Evolutionary conservation across 2,113 vertebrate genomes (phyloP), one percentile per base, ranked within the genome.

Genomic region (Festucalex cinctus): DNA sequence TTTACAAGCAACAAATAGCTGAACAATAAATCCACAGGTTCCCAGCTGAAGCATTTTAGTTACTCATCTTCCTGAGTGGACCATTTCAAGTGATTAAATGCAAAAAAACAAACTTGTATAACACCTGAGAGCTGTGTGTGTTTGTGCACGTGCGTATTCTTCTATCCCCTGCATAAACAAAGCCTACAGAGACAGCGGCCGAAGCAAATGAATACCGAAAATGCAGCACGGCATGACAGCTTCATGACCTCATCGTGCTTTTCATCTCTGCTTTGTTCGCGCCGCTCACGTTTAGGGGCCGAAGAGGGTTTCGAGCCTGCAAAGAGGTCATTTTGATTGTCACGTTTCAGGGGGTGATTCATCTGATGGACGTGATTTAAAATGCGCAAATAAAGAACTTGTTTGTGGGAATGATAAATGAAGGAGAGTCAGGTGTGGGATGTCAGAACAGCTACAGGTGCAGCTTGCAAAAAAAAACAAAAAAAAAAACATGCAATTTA

Each of bases 161-260:
- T 72, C 51, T 26, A 32, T 66, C 19, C 19, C 22, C 48, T 19
- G 44, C 44, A 74, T 67, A 63, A 60, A 75, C 70, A 87, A 82
- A 75, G 57, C 57, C 32, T 10, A 36, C 0, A 72, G 66, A 73
- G 35, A 65, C 16, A 26, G 20, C 71, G 56, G 69, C 74, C 60
- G 49, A 75, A 66, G 70, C 73, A 63, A 71, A 79, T 20, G 49
- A 74, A 77, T 41, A 83, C 71, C 58, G 74, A 74, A 39, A 65
- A 80, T 63, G 44, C 54, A 17, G 26, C 54, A 2, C 24, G 53
- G 48, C 5, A 16, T 71, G 73, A 69, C 63, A 72, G 77, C 66
- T 70, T 76, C 81, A 70, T 79, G 76, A 80, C 68, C 73, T 78
- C 76, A 75, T 73, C 65, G 65, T 75, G 63, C 69, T 80, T 83